A percentile compares a stretch with the other conserved stretches of the same genome.
phyloP scores from a whole-genome alignment of 2,797 vertebrate genomes.

The Sciurus vulgaris region DNA sequence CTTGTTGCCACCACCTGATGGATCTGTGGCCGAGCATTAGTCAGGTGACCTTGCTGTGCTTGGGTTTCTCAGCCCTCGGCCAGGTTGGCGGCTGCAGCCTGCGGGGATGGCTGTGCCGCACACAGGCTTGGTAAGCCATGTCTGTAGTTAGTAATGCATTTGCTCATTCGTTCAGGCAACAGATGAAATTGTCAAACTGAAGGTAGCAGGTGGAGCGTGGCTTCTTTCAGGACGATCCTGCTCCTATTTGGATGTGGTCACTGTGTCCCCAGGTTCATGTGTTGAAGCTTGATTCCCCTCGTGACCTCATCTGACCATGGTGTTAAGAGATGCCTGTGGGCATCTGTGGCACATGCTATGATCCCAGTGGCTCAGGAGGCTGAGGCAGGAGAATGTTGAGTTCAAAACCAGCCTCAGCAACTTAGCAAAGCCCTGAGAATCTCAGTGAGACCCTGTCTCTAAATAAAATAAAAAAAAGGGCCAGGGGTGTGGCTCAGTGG shows the following conservation, averaged over 20 bases:
- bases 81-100: neutral
- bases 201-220: neutral
- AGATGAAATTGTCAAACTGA: constrained; percentile 1
- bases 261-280: no score
- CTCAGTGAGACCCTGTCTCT: no score
- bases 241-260: neutral
- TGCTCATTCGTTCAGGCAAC: neutral
- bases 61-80: neutral
- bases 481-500: no score
- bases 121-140: neutral
- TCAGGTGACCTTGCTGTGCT: neutral
- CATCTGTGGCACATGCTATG: no score
- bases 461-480: no score
- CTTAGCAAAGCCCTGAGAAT: no score
- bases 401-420: no score
- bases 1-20: neutral
- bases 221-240: neutral
- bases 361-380: no score
- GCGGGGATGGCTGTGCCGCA: neutral
- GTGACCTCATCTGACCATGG: neutral
- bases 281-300: neutral
- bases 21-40: no score
- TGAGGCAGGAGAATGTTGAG: no score
- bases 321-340: no score
- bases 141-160: neutral